These are phyloP conservation scores for Forbesichthys agassizii DNA, from an alignment of 2,113 vertebrate genomes.

Conservation along the genomic window DNA sequence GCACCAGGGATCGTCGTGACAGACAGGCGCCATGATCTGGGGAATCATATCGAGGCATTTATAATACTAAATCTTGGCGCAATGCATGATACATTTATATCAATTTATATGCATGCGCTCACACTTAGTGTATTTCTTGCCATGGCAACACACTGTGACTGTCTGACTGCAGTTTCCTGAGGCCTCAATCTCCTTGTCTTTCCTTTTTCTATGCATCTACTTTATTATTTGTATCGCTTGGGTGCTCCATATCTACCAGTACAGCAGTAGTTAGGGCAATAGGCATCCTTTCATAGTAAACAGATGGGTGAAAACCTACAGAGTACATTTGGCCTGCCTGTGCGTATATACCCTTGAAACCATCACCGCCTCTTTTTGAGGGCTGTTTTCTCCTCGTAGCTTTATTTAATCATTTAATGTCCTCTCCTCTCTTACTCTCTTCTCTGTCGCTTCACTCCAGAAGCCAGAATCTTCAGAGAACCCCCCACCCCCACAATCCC, in stretches of 20 bases:
- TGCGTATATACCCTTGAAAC: not conserved
- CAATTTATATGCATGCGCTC: conserved; percentile 43
- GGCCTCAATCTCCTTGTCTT: conserved; percentile 6
- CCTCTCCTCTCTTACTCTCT: not conserved
- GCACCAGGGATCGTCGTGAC: conserved; percentile 29
- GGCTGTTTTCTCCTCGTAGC: too few relatives aligned
- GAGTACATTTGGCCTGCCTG: conserved; percentile 26
- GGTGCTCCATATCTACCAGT: conserved; percentile 8
- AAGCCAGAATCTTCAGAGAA: too few relatives aligned
- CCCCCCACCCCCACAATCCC: too few relatives aligned
- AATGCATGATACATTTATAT: conserved; percentile 24
- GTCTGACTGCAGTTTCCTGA: conserved; percentile 21
- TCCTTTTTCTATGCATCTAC: conserved; percentile 10
- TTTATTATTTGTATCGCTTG: not conserved
- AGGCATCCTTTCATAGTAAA: conserved; percentile 36
- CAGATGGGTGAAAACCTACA: conserved; percentile 30
- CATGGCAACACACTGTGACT: conserved; percentile 60
- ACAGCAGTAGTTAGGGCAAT: conserved; percentile 17
- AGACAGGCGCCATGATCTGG: conserved; percentile 27
- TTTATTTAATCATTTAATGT: not conserved
- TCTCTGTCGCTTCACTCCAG: too few relatives aligned
- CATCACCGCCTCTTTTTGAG: not conserved
- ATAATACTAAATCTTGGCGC: conserved; percentile 27
- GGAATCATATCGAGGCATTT: conserved; percentile 36
- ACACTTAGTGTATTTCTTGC: conserved; percentile 50